Evolutionary conservation across 2,888 invertebrate genomes (phyloP).

Genomic region (Aethes cnicana): DNA sequence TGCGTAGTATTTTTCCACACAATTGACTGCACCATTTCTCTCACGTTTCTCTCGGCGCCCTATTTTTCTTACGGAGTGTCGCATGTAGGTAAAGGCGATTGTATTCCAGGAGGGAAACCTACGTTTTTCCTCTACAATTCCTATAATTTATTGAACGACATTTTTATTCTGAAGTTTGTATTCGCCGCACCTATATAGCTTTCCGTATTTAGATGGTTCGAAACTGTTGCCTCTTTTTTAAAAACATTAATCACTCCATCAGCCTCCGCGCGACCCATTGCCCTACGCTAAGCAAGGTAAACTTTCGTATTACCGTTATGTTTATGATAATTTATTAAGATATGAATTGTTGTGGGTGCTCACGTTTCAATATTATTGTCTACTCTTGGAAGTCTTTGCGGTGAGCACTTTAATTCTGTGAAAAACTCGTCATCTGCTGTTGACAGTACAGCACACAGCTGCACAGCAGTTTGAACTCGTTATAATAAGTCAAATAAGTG

Average conservation of each 20-base stretch:
- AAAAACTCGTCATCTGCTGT: neutral
- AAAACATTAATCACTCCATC: constrained; percentile 31
- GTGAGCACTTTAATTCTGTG: neutral
- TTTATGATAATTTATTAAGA: constrained; percentile 48
- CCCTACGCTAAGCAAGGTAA: constrained; percentile 40
- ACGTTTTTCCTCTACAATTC: constrained; percentile 8
- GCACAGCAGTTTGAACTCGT: neutral
- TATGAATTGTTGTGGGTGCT: constrained; percentile 32
- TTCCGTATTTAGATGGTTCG: neutral
- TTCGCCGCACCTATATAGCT: neutral
- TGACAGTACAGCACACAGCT: neutral
- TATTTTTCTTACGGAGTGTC: constrained; percentile 63
- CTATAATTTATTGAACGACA: constrained; percentile 8
- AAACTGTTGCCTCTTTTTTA: constrained; percentile 10
- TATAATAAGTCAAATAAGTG: too few species aligned
- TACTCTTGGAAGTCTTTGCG: constrained; percentile 1
- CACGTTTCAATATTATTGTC: constrained; percentile 7
- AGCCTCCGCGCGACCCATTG: constrained; percentile 44
- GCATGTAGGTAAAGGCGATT: constrained; percentile 39
- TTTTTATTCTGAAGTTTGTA: neutral
- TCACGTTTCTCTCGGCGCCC: constrained; percentile 51
- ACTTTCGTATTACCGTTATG: constrained; percentile 44
- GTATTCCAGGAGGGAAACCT: constrained; percentile 45
- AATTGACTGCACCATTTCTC: constrained; percentile 60
- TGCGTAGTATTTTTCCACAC: constrained; percentile 44